phyloP scores from a whole-genome alignment of 2,888 invertebrate genomes.

The Mellilla xanthometata region DNA sequence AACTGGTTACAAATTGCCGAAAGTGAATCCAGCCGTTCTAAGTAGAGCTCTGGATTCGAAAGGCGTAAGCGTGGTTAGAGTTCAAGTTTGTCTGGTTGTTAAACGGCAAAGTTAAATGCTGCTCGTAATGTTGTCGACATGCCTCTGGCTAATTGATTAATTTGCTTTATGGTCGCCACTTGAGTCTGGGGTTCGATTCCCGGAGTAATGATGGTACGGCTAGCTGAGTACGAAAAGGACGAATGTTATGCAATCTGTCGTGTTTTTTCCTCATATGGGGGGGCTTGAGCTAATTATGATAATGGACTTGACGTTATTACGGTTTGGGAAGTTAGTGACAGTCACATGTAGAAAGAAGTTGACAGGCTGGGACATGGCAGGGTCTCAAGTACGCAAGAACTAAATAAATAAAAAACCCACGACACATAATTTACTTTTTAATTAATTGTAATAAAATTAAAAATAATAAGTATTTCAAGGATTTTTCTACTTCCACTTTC shows the following conservation, averaged over 20 bases:
- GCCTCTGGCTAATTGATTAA: constrained; percentile 82
- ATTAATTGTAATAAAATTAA: too few species aligned
- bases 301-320: constrained; percentile 40
- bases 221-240: constrained; percentile 61
- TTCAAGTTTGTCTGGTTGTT: constrained; percentile 32
- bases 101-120: constrained; percentile 75
- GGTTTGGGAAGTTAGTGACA: constrained; percentile 1
- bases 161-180: constrained; percentile 81
- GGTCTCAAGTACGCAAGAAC: too few species aligned
- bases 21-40: constrained; percentile 4
- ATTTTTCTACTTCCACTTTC: too few species aligned
- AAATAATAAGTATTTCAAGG: too few species aligned
- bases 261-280: constrained; percentile 55
- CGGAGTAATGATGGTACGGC: constrained; percentile 70
- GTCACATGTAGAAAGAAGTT: too few species aligned
- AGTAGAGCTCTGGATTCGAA: constrained; percentile 8
- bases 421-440: too few species aligned
- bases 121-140: constrained; percentile 79
- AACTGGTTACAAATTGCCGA: constrained; percentile 25
- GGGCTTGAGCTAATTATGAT: constrained; percentile 39
- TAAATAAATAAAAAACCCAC: too few species aligned
- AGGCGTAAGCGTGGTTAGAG: constrained; percentile 7
- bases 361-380: too few species aligned
- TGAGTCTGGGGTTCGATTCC: constrained; percentile 71
- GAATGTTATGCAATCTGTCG: constrained; percentile 79